These are phyloP conservation scores for Lepisosteus oculatus DNA, from an alignment of 2,113 vertebrate genomes.

Conservation along the genomic window DNA sequence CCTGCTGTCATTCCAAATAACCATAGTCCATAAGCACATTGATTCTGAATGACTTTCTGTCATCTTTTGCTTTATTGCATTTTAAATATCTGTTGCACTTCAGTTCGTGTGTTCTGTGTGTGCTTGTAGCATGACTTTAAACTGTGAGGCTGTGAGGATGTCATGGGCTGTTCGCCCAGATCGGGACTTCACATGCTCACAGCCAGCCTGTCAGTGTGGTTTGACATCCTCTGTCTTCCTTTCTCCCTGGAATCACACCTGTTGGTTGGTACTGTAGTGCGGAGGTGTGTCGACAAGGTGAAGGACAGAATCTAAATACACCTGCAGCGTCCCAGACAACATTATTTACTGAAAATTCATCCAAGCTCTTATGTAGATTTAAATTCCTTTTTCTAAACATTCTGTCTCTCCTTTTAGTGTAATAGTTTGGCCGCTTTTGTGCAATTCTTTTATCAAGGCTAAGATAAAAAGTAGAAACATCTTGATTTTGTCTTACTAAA, in stretches of 20 bases:
- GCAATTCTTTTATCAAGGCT: too few species aligned
- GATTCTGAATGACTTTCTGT: not conserved
- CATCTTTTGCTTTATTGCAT: not conserved
- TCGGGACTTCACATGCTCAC: not conserved
- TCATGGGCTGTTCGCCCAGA: conserved; percentile 5
- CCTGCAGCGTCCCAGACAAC: not conserved
- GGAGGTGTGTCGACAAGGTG: conserved; percentile 37
- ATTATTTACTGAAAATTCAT: too few species aligned
- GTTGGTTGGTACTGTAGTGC: not conserved
- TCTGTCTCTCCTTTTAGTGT: too few species aligned
- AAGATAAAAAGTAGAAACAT: too few species aligned
- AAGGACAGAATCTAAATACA: not conserved
- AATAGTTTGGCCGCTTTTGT: too few species aligned
- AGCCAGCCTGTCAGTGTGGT: too few species aligned
- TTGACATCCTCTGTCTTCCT: too few species aligned
- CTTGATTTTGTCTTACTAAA: too few species aligned
- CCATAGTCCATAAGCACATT: conserved; percentile 9
- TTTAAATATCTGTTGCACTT: not conserved
- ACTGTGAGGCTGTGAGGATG: conserved; percentile 11
- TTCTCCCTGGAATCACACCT: not conserved
- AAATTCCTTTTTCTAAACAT: too few species aligned
- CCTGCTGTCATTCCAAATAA: not conserved
- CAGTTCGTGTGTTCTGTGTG: not conserved
- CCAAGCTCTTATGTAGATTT: too few species aligned
- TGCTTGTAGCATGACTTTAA: conserved; percentile 18